Base-by-base conservation (phyloP, 2,888 invertebrate species). In the Apodemia zela region DNA sequence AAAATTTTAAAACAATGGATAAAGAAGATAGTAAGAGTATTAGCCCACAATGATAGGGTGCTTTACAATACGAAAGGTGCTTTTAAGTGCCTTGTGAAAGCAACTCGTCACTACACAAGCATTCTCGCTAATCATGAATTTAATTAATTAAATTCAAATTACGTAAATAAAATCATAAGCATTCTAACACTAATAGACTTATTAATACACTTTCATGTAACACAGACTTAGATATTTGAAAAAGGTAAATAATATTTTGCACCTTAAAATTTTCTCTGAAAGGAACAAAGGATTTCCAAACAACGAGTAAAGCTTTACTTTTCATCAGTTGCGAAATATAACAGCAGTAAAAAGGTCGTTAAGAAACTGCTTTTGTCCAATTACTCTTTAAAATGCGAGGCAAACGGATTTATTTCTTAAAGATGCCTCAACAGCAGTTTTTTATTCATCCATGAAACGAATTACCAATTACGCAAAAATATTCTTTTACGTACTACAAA, bases 61-160 rank as follows among this genome's bases (percentile, higher is more conserved):
- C 80, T 96, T 29, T 94, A 94, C 64, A 94, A 96, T 73, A 94
- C 97, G 0, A 93, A 93, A 67, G 95, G 96, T 75, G 98, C 99
- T 0, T 98, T 99, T 84, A 97, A 98, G 77, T 98, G 97, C 81
- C 93, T 98, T 57, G 94, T 97, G 15, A 95, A 97, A 82, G 97
- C 97, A 3, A 95, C 97, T 0, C 94, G 97, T 69, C 94, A 96
- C 65, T 97, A 96, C 76, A 97, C 97, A 67, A 95, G 95, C 72
- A 98, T 21, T 2, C 21, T 21, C 21, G 21, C 21, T 21, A 21
- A 21, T 21, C 21, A 21, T 1, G 21, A 21, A 21, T 21, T 21
- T 21, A 21, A 21, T 21, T 21, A 21, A 21, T 21, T 21, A 2
- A 21, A 21, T 21, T 21, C 21, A 21, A 21, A 21, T 21, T 21